Evolutionary conservation across 53 echinoderm and acorn worm species (phyloP).

Genomic region (Zoroaster sp.): DNA sequence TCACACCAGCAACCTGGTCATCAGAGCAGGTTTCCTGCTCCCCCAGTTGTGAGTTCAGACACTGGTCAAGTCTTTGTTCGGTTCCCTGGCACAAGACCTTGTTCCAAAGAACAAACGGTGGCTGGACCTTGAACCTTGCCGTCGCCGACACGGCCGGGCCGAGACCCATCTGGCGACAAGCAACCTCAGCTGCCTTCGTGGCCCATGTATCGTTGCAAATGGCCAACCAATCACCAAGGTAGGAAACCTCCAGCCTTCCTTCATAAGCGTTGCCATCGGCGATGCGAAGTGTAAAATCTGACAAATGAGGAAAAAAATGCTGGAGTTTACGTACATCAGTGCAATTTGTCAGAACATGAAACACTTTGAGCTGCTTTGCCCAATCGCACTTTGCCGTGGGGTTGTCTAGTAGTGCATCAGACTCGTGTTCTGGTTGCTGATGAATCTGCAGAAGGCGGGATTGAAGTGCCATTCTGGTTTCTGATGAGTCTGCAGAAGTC

Average conservation of each 20-base stretch:
- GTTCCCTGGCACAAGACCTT: neutral
- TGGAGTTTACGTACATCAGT: no score
- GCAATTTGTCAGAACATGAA: no score
- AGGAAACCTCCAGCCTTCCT: neutral
- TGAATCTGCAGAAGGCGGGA: no score
- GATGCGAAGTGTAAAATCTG: slow-evolving; percentile 15
- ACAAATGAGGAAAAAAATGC: neutral
- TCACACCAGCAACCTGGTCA: neutral
- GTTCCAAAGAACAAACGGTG: neutral
- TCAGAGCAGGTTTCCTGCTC: neutral
- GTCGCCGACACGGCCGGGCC: neutral
- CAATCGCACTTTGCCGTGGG: no score
- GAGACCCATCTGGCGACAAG: slow-evolving; percentile 16
- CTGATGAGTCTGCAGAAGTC: no score
- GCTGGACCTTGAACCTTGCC: neutral
- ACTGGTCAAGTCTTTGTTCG: neutral
- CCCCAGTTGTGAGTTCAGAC: neutral
- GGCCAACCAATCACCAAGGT: neutral
- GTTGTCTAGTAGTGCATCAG: no score
- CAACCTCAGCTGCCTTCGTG: neutral
- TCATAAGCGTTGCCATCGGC: slow-evolving; percentile 2
- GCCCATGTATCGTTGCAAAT: neutral
- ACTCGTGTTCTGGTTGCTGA: no score
- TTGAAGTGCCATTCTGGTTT: no score
- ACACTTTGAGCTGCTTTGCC: no score